Evolutionary conservation across 2,888 invertebrate genomes (phyloP), one percentile per base, ranked within the genome.

Genomic region (Scrobipalpa atriplicella): DNA sequence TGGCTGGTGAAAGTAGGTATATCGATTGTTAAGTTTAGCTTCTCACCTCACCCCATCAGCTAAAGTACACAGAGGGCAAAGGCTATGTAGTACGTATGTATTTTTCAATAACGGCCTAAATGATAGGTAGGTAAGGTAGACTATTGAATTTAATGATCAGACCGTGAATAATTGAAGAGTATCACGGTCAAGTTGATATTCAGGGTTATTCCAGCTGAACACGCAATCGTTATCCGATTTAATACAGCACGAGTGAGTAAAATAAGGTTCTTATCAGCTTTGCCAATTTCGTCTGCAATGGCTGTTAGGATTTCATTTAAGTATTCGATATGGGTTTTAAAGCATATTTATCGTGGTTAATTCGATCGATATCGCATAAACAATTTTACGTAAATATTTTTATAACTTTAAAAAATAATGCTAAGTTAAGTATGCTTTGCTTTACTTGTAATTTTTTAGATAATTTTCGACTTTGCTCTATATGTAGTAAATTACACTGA

Each of bases 121-220:
- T 29, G 5, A 29, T 29, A 29, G 29, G 29, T 29, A 29, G 29
- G 29, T 29, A 29, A 29, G 29, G 29, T 29, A 29, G 2, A 29
- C 29, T 47, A 47, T 47, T 47, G 47, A n/a, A 16, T 47, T 47
- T 47, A n/a, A 47, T 47, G 47, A n/a, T 47, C 38, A 41, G 41
- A 41, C 39, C 19, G 39, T 41, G 18, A 61, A 61, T 61, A 61
- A 61, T 61, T 61, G 41, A 61, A 18, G 9, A 39, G 8, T 39
- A 41, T 38, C 61, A 41, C 41, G 61, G 61, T 61, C 39, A 61
- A 41, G 61, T 41, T 29, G 18, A 47, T 47, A 47, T 47, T 47
- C 47, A 47, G 47, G 47, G n/a, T 47, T 16, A 5, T 5, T n/a
- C 3, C 47, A 47, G 47, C 47, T 16, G n/a, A 7, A 47, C 47